Percentiles rank a stretch among this genome's conserved stretches.
Conservation (phyloP, 2,888 invertebrate genomes). For the Phragmatobia fuliginosa region DNA sequence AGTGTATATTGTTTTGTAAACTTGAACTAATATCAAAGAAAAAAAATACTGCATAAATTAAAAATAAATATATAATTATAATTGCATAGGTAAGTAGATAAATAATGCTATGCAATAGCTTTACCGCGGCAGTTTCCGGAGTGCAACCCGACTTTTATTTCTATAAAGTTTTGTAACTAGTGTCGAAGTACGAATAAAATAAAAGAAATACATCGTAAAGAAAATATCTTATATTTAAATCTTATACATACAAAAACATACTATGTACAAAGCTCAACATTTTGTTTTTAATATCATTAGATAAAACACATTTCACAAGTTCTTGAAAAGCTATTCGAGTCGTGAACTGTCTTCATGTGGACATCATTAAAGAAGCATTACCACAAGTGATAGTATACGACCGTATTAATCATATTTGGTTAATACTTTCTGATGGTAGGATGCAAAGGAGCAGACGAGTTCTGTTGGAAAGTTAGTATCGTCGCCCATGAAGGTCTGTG, state of each 20-base stretch:
- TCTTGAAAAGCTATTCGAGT: neutral
- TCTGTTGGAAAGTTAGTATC: too few relatives aligned
- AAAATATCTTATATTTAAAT: slow-evolving; percentile 12
- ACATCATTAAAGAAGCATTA: neutral
- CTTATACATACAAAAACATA: slow-evolving; percentile 9
- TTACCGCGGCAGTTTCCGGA: too few relatives aligned
- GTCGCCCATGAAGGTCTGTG: too few relatives aligned
- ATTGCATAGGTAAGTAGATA: too few relatives aligned
- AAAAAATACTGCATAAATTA: too few relatives aligned
- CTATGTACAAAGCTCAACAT: slow-evolving; percentile 15
- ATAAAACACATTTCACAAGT: neutral
- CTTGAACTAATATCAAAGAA: too few relatives aligned
- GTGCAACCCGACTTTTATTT: too few relatives aligned
- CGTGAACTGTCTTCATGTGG: neutral
- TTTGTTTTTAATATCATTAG: neutral
- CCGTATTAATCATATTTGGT: neutral
- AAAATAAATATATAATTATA: too few relatives aligned
- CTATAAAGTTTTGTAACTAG: too few relatives aligned
- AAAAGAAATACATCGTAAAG: neutral
- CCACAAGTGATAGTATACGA: neutral
- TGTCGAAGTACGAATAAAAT: neutral
- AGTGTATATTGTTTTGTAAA: too few relatives aligned
- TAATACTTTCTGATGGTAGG: neutral
- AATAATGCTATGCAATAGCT: too few relatives aligned
- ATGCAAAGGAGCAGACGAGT: too few relatives aligned